phyloP scores from a whole-genome alignment of 1,140 invertebrate species.

The Nasonia vitripennis region DNA sequence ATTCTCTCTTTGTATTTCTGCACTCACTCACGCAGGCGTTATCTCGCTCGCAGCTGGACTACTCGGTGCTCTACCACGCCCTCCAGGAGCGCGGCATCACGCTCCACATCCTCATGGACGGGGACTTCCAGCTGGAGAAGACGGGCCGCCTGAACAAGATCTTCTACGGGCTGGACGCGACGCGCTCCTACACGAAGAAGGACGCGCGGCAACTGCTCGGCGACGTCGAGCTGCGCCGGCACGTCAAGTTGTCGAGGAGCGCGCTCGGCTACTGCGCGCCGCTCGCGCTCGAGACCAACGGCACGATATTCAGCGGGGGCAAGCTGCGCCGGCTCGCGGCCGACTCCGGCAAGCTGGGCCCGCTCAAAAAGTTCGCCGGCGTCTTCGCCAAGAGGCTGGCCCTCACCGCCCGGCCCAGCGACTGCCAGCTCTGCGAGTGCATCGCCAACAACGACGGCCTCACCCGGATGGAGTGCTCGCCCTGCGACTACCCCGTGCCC shows the following conservation, averaged over 20 bases:
- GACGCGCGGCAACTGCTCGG: slow-evolving; percentile 81
- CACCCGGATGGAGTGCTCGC: slow-evolving; percentile 79
- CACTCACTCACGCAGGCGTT: neutral
- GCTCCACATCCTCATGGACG: slow-evolving; percentile 89
- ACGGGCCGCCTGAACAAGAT: slow-evolving; percentile 80
- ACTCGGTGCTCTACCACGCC: slow-evolving; percentile 85
- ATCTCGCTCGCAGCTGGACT: slow-evolving; percentile 80
- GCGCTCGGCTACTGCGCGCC: slow-evolving; percentile 86
- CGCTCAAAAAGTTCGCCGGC: slow-evolving; percentile 81
- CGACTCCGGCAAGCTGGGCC: slow-evolving; percentile 70
- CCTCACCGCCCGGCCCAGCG: slow-evolving; percentile 77
- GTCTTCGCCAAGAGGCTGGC: slow-evolving; percentile 84
- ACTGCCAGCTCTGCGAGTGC: slow-evolving; percentile 86
- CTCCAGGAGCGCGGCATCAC: slow-evolving; percentile 87
- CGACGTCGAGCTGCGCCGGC: slow-evolving; percentile 80
- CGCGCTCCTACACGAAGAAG: slow-evolving; percentile 85
- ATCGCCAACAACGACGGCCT: slow-evolving; percentile 80
- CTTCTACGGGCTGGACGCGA: slow-evolving; percentile 85
- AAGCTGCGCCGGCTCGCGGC: slow-evolving; percentile 73
- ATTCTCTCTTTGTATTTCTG: too few species aligned
- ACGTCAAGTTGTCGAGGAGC: slow-evolving; percentile 84
- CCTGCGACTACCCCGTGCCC: slow-evolving; percentile 76
- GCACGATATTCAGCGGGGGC: slow-evolving; percentile 81
- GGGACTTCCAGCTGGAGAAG: slow-evolving; percentile 84
- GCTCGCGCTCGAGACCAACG: slow-evolving; percentile 88